Evolutionary conservation across 2,888 invertebrate genomes (phyloP), one percentile per base, ranked within the genome.

Genomic region (Apantesis nais): DNA sequence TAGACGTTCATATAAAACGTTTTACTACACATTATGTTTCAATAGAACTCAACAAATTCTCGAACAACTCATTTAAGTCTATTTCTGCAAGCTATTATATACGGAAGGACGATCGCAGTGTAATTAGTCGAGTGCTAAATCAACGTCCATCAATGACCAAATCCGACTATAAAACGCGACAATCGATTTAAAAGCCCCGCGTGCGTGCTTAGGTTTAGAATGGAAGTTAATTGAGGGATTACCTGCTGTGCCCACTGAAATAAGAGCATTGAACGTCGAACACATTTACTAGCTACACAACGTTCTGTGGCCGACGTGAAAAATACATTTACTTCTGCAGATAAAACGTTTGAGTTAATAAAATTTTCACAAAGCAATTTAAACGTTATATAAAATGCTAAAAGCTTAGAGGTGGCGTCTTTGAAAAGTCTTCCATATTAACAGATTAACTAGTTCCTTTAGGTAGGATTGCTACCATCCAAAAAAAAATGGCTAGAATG

Each of bases 211-310:
- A 77, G 76, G 72, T 79, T 82, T 67, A 75, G 75, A 84, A 84
- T 82, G 74, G 79, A 72, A 78, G 78, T 81, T 82, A 84, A 84
- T 83, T 83, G 82, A 78, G 75, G 80, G 75, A 83, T 79, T 82
- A 84, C 75, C 81, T 77, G 68, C 70, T 34, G 66, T 72, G 74
- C 72, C 25, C 55, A 73, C 64, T 78, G 66, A 75, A 81, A 79
- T 77, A 76, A 78, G 77, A 77, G 73, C 74, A 68, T 58, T 74
- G 74, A 66, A 75, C 66, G 70, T 62, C 66, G 74, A 68, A 74
- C 74, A 77, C 60, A 78, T 78, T 81, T 76, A 73, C 68, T 74
- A 74, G 72, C 65, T 69, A 75, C 67, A 65, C 62, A 63, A 74
- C 65, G 52, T 74, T 76, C 75, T 74, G 71, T 74, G 58, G 68